Percentiles rank a stretch among this genome's conserved stretches.
Conservation (phyloP, 2,888 invertebrate species). For the Clunio marinus region DNA sequence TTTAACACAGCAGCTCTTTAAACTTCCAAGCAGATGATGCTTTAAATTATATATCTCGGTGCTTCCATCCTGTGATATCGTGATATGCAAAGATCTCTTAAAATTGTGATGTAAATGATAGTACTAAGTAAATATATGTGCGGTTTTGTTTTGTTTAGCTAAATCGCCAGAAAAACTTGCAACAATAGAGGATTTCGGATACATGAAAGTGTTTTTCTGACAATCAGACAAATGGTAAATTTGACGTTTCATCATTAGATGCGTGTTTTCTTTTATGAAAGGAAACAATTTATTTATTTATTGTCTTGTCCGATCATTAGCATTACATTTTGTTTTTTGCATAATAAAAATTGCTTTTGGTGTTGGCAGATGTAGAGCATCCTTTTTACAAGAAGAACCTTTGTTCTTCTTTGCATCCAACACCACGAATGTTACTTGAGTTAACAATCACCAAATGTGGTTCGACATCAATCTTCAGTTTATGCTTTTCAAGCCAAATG, state of each 20-base stretch:
- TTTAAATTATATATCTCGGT: too few relatives aligned
- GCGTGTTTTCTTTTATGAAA: background rate
- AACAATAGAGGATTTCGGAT: background rate
- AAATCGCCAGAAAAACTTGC: background rate
- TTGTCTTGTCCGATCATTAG: background rate
- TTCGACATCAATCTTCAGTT: conserved; percentile 33
- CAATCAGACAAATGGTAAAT: background rate
- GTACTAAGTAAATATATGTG: conserved; percentile 4
- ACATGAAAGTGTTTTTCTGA: background rate
- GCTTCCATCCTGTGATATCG: background rate
- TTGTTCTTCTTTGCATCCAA: conserved; percentile 35
- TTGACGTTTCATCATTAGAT: background rate
- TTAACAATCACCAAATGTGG: conserved; percentile 33
- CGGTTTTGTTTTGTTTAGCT: background rate
- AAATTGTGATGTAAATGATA: background rate
- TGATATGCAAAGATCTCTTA: too few relatives aligned
- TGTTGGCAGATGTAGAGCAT: background rate
- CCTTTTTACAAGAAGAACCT: conserved; percentile 19
- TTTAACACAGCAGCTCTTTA: too few relatives aligned
- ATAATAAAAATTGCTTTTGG: background rate
- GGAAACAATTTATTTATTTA: conserved; percentile 3
- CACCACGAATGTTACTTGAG: conserved; percentile 31
- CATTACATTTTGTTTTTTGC: background rate
- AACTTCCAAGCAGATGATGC: conserved; percentile 1
- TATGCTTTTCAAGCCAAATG: conserved; percentile 30